These are phyloP conservation scores for Bugulina stolonifera DNA, from an alignment of 2,888 invertebrate genomes.

Conservation along the genomic window DNA sequence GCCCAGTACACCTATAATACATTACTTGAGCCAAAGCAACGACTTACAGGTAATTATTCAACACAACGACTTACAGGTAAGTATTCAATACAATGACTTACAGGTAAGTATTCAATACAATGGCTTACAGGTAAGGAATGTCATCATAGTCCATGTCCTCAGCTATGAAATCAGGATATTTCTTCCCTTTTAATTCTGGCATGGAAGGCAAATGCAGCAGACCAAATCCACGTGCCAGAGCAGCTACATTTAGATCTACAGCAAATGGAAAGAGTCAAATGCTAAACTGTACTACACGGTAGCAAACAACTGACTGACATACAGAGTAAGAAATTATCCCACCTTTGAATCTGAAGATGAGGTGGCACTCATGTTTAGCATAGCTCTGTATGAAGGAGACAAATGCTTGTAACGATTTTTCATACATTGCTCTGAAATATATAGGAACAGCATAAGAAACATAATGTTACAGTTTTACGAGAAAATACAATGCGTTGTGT, in stretches of 20 bases:
- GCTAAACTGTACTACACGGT: not conserved
- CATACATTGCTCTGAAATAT: conserved; percentile 65
- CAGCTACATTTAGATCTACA: conserved; percentile 73
- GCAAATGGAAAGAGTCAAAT: conserved; percentile 22
- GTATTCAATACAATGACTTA: too few species aligned
- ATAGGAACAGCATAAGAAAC: too few species aligned
- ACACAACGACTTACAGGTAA: too few species aligned
- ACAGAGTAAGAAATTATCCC: too few species aligned
- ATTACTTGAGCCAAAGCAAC: too few species aligned
- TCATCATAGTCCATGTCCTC: conserved; percentile 67
- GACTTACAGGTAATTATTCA: too few species aligned
- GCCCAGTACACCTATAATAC: too few species aligned
- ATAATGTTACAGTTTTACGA: too few species aligned
- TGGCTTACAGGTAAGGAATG: conserved; percentile 66
- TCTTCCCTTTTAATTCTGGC: conserved; percentile 79
- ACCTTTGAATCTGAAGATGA: conserved; percentile 76
- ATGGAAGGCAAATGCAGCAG: conserved; percentile 84
- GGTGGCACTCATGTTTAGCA: conserved; percentile 87
- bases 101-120: too few species aligned
- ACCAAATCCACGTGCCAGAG: conserved; percentile 80
- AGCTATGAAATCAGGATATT: conserved; percentile 57
- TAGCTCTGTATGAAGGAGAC: conserved; percentile 92
- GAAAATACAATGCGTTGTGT: too few species aligned
- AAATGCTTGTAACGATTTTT: conserved; percentile 84
- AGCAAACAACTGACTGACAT: conserved; percentile 11